A percentile compares a stretch with the other conserved stretches of the same genome.
Evolutionary conservation across 2,113 vertebrate genomes (phyloP).

Genomic region (Dascyllus trimaculatus): DNA sequence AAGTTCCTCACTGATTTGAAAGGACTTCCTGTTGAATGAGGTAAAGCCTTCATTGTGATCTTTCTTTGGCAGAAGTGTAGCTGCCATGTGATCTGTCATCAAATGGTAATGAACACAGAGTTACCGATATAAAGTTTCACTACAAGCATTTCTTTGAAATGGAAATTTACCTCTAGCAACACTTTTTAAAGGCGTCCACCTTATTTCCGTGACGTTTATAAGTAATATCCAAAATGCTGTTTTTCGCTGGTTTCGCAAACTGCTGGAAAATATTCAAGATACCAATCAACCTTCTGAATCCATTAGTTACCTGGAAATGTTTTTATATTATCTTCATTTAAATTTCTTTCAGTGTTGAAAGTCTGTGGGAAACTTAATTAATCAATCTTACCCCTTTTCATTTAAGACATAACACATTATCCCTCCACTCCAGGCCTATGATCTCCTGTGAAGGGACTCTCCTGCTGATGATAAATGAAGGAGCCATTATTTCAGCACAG

Average conservation of each 20-base stretch:
- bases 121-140: slow-evolving; percentile 11
- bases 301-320: not conserved
- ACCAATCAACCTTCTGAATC: not conserved
- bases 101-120: slow-evolving; percentile 15
- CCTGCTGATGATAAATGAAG: slow-evolving; percentile 46
- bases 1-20: not conserved
- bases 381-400: slow-evolving; percentile 21
- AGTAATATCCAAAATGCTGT: not conserved
- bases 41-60: not conserved
- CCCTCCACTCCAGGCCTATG: slow-evolving; percentile 16
- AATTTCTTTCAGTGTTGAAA: not conserved
- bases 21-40: slow-evolving; percentile 1
- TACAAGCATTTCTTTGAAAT: slow-evolving; percentile 13
- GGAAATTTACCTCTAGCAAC: not conserved
- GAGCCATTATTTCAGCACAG: slow-evolving; percentile 46
- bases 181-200: not conserved
- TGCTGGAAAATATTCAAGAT: not conserved
- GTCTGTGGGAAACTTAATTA: not conserved
- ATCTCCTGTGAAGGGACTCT: slow-evolving; percentile 34
- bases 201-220: not conserved
- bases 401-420: slow-evolving; percentile 21
- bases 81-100: slow-evolving; percentile 6
- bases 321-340: not conserved
- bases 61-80: not conserved
- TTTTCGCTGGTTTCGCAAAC: no score